phyloP scores from a whole-genome alignment of 2,888 invertebrate species.

The Phortica okadai region DNA sequence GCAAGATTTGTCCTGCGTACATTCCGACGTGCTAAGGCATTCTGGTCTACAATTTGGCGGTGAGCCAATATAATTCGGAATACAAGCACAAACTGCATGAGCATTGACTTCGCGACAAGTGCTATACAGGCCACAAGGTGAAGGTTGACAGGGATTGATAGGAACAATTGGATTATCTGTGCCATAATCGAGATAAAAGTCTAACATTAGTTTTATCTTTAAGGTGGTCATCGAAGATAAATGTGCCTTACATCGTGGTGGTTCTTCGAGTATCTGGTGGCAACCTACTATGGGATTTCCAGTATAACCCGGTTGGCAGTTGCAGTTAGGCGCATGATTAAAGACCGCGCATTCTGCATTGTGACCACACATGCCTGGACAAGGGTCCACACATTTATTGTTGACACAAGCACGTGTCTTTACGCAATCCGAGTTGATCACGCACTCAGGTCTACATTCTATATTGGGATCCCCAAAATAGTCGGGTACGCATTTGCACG shows the following conservation, averaged over 20 bases:
- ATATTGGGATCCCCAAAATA: constrained; percentile 82
- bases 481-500: constrained; percentile 81
- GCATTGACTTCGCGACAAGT: constrained; percentile 84
- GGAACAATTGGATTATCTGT: constrained; percentile 71
- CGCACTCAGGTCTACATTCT: constrained; percentile 83
- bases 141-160: constrained; percentile 80
- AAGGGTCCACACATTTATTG: constrained; percentile 89
- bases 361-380: constrained; percentile 88
- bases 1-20: constrained; percentile 88
- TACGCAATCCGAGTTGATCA: constrained; percentile 82
- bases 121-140: constrained; percentile 89
- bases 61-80: constrained; percentile 86
- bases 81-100: constrained; percentile 89
- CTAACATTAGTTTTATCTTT: constrained; percentile 49
- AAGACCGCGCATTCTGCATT: constrained; percentile 85
- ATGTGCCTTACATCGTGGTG: constrained; percentile 69
- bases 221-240: neutral
- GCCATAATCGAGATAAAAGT: constrained; percentile 25
- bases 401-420: constrained; percentile 82
- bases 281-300: constrained; percentile 80
- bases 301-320: constrained; percentile 79
- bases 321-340: constrained; percentile 83
- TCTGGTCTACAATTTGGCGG: constrained; percentile 88
- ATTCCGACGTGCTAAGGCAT: constrained; percentile 90
- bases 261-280: constrained; percentile 62